Evolutionary conservation across 1,140 invertebrate species (phyloP).

Genomic region (Heliothis virescens): DNA sequence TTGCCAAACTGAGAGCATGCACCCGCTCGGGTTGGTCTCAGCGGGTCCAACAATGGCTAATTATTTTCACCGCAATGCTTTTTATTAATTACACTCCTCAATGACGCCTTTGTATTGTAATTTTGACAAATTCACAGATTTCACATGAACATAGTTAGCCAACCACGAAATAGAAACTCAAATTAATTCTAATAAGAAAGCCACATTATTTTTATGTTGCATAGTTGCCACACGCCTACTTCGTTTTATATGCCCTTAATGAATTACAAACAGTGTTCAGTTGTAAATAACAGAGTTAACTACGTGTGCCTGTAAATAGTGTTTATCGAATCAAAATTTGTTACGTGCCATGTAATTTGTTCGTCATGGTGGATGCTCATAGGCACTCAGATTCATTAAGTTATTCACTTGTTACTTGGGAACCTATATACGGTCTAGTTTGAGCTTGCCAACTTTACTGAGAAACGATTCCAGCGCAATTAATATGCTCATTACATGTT

Average conservation of each 20-base stretch:
- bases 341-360: conserved; percentile 52
- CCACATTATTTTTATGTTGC: conserved; percentile 55
- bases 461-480: conserved; percentile 19
- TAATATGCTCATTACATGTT: conserved; percentile 36
- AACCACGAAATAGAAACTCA: conserved; percentile 50
- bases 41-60: conserved; percentile 73
- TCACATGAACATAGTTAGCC: conserved; percentile 65
- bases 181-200: conserved; percentile 41
- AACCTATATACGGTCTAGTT: conserved; percentile 19
- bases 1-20: conserved; percentile 41
- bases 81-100: conserved; percentile 77
- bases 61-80: conserved; percentile 76
- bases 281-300: conserved; percentile 48
- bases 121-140: conserved; percentile 79
- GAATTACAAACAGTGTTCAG: conserved; percentile 11
- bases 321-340: conserved; percentile 50
- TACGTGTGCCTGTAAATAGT: conserved; percentile 36
- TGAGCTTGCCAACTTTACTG: conserved; percentile 32
- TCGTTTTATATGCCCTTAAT: conserved; percentile 38
- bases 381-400: conserved; percentile 34
- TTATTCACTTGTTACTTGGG: conserved; percentile 30
- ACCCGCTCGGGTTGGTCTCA: conserved; percentile 56
- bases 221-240: conserved; percentile 6
- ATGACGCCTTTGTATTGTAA: conserved; percentile 81
- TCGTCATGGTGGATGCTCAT: conserved; percentile 55